These are phyloP conservation scores for Dipus sagitta DNA, from an alignment of 2,797 vertebrate genomes.

Conservation along the genomic window DNA sequence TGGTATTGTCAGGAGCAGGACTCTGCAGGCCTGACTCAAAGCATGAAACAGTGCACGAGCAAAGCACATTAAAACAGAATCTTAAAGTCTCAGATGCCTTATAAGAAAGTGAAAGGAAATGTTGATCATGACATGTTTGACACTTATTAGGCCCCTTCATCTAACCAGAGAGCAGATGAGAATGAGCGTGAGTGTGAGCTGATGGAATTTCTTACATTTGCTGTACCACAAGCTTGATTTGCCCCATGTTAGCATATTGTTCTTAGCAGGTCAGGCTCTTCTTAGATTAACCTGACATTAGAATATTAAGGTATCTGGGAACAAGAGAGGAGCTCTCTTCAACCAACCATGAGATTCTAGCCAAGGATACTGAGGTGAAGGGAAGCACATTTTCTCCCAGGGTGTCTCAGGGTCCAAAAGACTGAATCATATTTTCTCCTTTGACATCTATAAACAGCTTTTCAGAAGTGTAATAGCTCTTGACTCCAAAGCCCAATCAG, in stretches of 20 bases:
- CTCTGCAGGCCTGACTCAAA: not conserved
- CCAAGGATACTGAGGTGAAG: not conserved
- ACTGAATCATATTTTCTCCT: not conserved
- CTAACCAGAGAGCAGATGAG: slow-evolving; percentile 54
- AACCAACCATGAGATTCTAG: fast-evolving
- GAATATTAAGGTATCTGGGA: not conserved
- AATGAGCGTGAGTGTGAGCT: slow-evolving; percentile 55
- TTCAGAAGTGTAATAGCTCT: not conserved
- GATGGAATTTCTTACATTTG: not conserved
- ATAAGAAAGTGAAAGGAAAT: not conserved
- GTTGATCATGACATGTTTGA: not conserved
- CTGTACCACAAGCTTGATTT: not conserved
- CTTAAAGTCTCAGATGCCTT: not conserved
- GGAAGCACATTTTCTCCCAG: not conserved
- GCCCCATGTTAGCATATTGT: slow-evolving; percentile 21
- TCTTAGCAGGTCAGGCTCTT: slow-evolving; percentile 21
- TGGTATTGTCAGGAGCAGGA: not conserved
- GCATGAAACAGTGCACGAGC: not conserved
- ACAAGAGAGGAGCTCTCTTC: not conserved
- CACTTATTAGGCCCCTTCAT: not conserved
- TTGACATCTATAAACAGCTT: slow-evolving; percentile 42
- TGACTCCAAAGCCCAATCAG: not conserved
- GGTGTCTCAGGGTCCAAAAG: not conserved
- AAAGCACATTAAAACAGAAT: not conserved
- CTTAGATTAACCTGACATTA: slow-evolving; percentile 36